Base-by-base conservation (phyloP, 2,113 vertebrate genomes). In the Oceanodroma tethys region DNA sequence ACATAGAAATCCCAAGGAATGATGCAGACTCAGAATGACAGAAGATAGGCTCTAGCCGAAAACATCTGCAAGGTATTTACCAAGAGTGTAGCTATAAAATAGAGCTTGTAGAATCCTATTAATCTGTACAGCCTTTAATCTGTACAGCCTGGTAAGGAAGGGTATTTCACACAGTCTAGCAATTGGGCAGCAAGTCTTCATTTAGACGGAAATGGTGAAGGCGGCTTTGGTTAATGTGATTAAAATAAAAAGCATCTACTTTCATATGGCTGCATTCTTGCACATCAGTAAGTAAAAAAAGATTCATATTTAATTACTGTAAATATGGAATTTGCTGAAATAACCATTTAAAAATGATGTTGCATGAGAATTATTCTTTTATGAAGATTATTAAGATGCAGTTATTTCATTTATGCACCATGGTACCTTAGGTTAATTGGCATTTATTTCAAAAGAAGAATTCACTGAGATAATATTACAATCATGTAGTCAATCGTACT, bases 341-440 rank as follows among this genome's bases (percentile, higher is more conserved):
- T 30, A 80, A 7, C 23, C 23, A 40, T 71, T 84, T 13, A 34
- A 92, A 92, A 75, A 55, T 47, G 2, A 5, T 56, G 25, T 75
- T 71, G 4, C 34, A 65, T 65, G 43, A 42, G 18, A 72, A 56
- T 63, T 47, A 63, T 43, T 86, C 8, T 58, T 95, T 81, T n/a
- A 72, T 48, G 21, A 86, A 89, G 63, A 66, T 42, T 67, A 55
- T 66, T 74, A 74, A 43, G 13, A 55, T 70, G 48, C 50, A 78
- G n/a, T 88, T 70, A 67, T 81, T 90, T 86, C 10, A 84, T 86
- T 62, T 84, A 66, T 52, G 38, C 18, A 63, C 62, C 65, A 32
- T 26, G 15, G 63, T 89, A 93, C 43, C 70, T 92, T 68, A 87
- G 42, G 76, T 95, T 96, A 95, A 81, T 79, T 89, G 65, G 59